Conservation (phyloP, 2,888 invertebrate genomes). For the Mantis religiosa region DNA sequence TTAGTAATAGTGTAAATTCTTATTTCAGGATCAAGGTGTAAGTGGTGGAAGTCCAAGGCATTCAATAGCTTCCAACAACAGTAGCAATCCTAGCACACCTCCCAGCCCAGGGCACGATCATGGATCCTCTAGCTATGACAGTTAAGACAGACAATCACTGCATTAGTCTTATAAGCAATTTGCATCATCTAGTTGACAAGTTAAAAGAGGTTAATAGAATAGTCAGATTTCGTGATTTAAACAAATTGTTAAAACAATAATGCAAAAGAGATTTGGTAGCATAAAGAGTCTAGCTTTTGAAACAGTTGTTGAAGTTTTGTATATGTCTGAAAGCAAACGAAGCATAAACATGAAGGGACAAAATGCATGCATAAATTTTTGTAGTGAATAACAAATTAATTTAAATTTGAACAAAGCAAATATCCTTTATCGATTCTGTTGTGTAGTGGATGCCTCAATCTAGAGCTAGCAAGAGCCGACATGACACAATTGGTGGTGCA, state of each 20-base stretch:
- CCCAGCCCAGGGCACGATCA: constrained; percentile 65
- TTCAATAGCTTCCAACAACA: constrained; percentile 69
- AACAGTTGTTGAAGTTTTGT: background rate
- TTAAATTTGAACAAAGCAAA: background rate
- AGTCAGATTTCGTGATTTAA: background rate
- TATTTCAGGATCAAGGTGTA: constrained; percentile 33
- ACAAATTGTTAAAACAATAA: background rate
- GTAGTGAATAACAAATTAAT: background rate
- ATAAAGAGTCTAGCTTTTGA: background rate
- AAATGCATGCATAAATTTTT: background rate
- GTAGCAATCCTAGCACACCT: constrained; percentile 68
- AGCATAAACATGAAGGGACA: background rate
- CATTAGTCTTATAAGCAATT: background rate
- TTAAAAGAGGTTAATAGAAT: background rate
- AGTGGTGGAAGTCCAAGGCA: constrained; percentile 60
- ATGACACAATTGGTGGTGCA: background rate
- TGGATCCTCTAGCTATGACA: constrained; percentile 63
- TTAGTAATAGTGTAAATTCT: background rate
- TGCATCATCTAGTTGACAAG: background rate
- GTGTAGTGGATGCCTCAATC: background rate
- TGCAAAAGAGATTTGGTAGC: background rate
- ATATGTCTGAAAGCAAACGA: background rate
- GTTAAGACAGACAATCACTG: constrained; percentile 43
- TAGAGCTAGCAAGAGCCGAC: background rate
- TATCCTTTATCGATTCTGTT: background rate